Conservation (phyloP, 2,113 vertebrate species). For the Erythrocebus patas region DNA sequence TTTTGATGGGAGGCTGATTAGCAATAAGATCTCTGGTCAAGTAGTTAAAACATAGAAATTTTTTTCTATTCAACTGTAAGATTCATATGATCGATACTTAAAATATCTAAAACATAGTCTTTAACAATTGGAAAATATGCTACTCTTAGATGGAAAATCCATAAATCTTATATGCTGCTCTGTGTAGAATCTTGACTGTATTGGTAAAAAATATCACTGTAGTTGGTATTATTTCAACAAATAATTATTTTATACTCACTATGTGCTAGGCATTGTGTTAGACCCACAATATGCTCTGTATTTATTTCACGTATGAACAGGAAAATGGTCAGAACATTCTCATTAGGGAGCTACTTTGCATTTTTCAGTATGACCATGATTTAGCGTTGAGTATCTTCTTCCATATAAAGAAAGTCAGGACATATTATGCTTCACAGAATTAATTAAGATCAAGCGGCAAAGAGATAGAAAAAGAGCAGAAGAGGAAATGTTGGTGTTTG, state of each 20-base stretch:
- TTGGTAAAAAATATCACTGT: not conserved
- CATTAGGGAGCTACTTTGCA: not conserved
- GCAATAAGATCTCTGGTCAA: not conserved
- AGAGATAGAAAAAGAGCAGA: slow-evolving; percentile 39
- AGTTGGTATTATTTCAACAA: slow-evolving; percentile 45
- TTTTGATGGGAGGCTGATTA: not conserved
- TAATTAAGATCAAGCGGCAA: slow-evolving; percentile 64
- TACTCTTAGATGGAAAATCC: not conserved
- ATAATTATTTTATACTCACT: not conserved
- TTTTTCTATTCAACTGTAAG: not conserved
- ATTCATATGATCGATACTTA: not conserved
- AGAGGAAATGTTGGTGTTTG: slow-evolving; percentile 37
- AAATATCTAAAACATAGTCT: slow-evolving; percentile 15
- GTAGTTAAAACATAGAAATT: not conserved
- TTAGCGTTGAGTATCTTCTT: slow-evolving; percentile 20
- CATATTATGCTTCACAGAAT: slow-evolving; percentile 32
- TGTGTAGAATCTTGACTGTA: not conserved
- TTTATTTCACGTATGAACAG: slow-evolving; percentile 10
- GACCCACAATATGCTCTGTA: slow-evolving; percentile 33
- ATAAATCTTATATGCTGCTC: not conserved
- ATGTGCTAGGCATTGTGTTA: not conserved
- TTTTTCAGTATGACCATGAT: not conserved
- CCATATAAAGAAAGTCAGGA: slow-evolving; percentile 10
- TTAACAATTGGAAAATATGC: not conserved
- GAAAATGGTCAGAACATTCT: not conserved